Evolutionary conservation across 1,140 invertebrate species (phyloP).

Genomic region (Ceratosolen fusciceps): DNA sequence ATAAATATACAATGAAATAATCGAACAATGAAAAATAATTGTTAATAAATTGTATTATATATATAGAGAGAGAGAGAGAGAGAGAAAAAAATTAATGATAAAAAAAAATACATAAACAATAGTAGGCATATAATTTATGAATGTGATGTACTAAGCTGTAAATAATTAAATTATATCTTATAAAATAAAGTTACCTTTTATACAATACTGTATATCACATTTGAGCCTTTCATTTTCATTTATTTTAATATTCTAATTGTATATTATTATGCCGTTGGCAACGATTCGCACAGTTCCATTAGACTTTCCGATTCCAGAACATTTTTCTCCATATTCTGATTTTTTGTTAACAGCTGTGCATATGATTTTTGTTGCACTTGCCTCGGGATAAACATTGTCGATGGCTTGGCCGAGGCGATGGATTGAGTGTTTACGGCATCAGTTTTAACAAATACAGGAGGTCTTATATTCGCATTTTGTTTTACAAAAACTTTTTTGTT

Average conservation of each 20-base stretch:
- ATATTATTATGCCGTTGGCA: conserved; percentile 50
- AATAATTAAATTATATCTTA: conserved; percentile 28
- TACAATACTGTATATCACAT: conserved; percentile 27
- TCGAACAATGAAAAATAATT: neutral
- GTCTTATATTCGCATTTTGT: neutral
- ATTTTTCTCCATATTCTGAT: conserved; percentile 54
- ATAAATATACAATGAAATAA: neutral
- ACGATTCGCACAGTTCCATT: conserved; percentile 62
- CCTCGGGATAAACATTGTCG: conserved; percentile 62
- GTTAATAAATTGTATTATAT: conserved; percentile 11
- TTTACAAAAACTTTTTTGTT: conserved; percentile 40
- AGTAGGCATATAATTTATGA: neutral
- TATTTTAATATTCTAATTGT: neutral
- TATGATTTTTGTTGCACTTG: conserved; percentile 63
- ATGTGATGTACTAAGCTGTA: conserved; percentile 31
- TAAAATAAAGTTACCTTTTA: conserved; percentile 36
- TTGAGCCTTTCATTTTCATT: conserved; percentile 6
- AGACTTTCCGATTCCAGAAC: conserved; percentile 58
- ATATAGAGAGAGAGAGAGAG: too few relatives aligned
- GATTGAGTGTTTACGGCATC: neutral
- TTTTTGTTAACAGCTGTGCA: conserved; percentile 57
- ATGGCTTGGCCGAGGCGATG: conserved; percentile 40
- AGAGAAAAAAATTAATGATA: conserved; percentile 3
- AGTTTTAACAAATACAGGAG: neutral
- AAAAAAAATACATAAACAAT: conserved; percentile 12